Conservation (phyloP, 2,888 invertebrate species). For the Zelleria hepariella region DNA sequence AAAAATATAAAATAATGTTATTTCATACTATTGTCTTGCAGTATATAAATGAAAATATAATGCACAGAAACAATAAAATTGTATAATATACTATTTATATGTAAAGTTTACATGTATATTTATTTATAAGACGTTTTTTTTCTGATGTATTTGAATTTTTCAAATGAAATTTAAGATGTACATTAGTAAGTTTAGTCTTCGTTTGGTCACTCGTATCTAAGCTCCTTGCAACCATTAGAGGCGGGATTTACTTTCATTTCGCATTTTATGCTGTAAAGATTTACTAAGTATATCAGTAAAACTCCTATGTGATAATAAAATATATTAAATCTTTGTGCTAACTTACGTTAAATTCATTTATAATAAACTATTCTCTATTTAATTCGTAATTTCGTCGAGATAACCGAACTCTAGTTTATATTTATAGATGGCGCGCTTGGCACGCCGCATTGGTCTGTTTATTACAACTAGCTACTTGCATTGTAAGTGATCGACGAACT, state of each 20-base stretch:
- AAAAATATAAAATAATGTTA: not conserved
- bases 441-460: constrained; percentile 63
- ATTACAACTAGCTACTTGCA: constrained; percentile 24
- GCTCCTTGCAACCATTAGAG: constrained; percentile 42
- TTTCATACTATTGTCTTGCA: too few species aligned
- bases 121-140: not conserved
- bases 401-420: constrained; percentile 51
- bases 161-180: not conserved
- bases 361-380: constrained; percentile 64
- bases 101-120: not conserved
- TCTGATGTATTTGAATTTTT: not conserved
- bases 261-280: constrained; percentile 62
- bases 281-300: constrained; percentile 68
- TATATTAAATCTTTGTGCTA: constrained; percentile 73
- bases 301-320: constrained; percentile 69
- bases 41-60: too few species aligned
- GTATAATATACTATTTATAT: not conserved
- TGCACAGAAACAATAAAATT: not conserved
- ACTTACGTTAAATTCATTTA: constrained; percentile 69
- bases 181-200: constrained; percentile 11
- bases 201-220: constrained; percentile 32
- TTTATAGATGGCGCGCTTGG: constrained; percentile 44
- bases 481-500: constrained; percentile 1
- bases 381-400: constrained; percentile 39
- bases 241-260: constrained; percentile 40